Conservation (phyloP, 2,113 vertebrate genomes). For the Dipodomys stephensi region DNA sequence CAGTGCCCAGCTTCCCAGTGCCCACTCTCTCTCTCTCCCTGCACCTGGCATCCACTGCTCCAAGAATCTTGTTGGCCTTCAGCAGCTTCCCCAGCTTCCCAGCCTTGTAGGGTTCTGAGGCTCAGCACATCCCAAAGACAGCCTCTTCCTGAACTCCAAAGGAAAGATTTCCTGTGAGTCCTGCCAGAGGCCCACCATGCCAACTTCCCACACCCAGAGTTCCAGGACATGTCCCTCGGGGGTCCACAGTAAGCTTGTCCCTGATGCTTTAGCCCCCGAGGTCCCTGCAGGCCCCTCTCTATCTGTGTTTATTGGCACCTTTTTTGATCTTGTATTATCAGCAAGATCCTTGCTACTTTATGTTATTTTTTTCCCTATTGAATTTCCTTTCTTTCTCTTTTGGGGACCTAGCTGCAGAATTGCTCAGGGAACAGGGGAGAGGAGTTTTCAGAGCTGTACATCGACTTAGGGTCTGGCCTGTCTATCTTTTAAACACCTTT, state of each 20-base stretch:
- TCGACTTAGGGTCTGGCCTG: neutral
- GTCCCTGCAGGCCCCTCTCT: too few species aligned
- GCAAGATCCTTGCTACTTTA: neutral
- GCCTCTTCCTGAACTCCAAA: neutral
- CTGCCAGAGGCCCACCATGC: neutral
- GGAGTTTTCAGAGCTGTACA: neutral
- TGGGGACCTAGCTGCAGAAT: neutral
- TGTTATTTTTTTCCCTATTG: too few species aligned
- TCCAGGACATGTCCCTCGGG: neutral
- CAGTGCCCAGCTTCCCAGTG: neutral
- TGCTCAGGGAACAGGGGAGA: neutral
- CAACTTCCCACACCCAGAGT: rapidly evolving
- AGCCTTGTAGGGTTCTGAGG: neutral
- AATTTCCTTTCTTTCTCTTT: neutral
- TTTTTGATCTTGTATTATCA: too few species aligned
- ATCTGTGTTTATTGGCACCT: too few species aligned
- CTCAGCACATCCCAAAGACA: too few species aligned
- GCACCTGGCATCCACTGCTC: neutral
- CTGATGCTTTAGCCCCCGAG: neutral
- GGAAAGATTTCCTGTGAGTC: neutral
- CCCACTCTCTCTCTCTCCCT: neutral
- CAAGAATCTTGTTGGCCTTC: too few species aligned
- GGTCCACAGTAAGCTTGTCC: neutral
- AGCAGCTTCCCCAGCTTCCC: neutral
- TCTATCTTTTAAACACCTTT: neutral